Base-by-base conservation (phyloP, 2,797 vertebrate species). In the Champsocephalus gunnari region DNA sequence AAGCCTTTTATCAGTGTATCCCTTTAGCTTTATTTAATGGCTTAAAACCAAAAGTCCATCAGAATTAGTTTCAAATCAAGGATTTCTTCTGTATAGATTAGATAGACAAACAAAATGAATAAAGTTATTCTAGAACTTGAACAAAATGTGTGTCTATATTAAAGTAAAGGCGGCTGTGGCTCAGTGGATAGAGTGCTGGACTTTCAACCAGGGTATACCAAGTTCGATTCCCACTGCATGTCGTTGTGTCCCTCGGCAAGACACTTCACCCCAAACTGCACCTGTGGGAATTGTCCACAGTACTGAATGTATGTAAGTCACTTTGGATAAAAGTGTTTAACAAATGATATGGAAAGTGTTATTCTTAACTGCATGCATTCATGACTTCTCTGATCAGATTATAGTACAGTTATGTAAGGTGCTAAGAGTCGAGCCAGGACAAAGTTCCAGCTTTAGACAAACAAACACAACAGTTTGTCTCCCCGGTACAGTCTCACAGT, bases 401-500 rank as follows among this genome's bases (percentile, higher is more conserved):
- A 79, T n/a, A 50, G 19, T 17, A 54, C 32, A 10, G 49, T 84
- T 87, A 75, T 67, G 12, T 85, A 80, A 83, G 8, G 50, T 47
- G 28, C 41, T 28, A 0, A 43, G n/a, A 49, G 57, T 60, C 7
- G 3, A 76, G 28, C 61, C 61, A 63, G 71, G 24, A 81, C 73
- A 71, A 55, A 73, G 59, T 81, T 77, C 58, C 43, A 9, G 44
- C 28, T 78, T 76, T 28, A 17, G 47, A 79, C 60, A 69, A 83
- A 68, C 32, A 73, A 50, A 61, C 55, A 73, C 50, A 77, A 71
- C 75, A 9, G 21, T 44, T 47, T 24, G 53, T 54, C 51, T 70
- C 63, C n/a, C 21, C 50, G 62, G 58, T 1, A 28, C 28, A 19
- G 43, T 60, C 55, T 54, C 53, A 41, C 61, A 51, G 45, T 3